Conservation (phyloP, 2,113 vertebrate species). For the Phocoena phocoena region DNA sequence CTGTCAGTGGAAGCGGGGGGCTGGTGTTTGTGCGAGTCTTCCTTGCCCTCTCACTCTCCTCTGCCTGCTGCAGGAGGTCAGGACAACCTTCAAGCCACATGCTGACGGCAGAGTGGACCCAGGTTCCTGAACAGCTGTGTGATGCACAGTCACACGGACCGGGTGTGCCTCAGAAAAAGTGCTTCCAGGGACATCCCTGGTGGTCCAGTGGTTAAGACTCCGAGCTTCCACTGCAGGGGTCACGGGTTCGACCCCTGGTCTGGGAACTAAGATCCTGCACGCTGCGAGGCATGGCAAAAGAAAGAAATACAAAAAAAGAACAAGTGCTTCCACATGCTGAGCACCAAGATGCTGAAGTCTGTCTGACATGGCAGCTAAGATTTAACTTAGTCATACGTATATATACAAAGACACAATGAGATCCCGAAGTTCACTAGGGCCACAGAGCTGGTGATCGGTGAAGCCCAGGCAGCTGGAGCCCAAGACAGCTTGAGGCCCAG, state of each 20-base stretch:
- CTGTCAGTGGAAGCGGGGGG: no score
- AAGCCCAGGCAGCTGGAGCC: neutral
- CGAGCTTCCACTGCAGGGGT: no score
- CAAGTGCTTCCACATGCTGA: neutral
- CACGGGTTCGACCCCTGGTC: no score
- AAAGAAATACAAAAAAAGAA: neutral
- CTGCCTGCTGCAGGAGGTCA: neutral
- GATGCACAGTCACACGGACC: neutral
- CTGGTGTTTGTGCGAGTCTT: neutral
- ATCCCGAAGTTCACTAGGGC: neutral
- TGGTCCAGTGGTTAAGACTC: no score
- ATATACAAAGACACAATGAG: neutral
- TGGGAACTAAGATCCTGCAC: no score
- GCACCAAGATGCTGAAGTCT: neutral
- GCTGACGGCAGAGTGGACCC: accelerated
- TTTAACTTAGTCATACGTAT: neutral
- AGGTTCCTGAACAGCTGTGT: accelerated
- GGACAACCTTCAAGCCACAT: neutral
- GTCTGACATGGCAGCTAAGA: neutral
- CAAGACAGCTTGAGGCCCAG: no score
- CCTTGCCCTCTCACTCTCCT: neutral
- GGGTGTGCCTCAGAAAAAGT: neutral
- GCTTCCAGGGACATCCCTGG: neutral
- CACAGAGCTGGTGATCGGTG: no score
- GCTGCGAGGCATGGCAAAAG: no score